Conservation (phyloP, 2,113 vertebrate genomes). For the Gobio gobio region DNA sequence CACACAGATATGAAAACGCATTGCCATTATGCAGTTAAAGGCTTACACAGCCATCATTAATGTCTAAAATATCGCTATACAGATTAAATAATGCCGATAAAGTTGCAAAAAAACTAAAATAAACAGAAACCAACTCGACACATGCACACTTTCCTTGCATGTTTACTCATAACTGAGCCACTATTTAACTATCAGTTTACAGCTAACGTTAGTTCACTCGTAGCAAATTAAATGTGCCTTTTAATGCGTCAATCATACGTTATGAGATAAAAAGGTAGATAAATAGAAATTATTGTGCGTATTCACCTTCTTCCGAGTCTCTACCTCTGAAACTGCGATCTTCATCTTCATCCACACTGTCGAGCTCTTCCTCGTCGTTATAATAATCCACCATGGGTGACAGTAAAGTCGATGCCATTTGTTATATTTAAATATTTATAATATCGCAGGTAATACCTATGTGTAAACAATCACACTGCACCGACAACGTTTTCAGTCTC, state of each 20-base stretch:
- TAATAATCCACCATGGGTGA: constrained; percentile 89
- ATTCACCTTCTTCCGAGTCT: constrained; percentile 90
- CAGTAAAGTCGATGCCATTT: constrained; percentile 87
- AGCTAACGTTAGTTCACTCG: not conserved
- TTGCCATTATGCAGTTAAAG: not conserved
- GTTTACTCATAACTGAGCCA: not conserved
- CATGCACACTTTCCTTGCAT: not conserved
- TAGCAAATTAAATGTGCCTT: not conserved
- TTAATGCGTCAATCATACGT: not conserved
- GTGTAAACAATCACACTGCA: constrained; percentile 22
- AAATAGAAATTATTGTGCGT: not conserved
- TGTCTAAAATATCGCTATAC: not conserved
- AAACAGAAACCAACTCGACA: not conserved
- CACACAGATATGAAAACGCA: not conserved
- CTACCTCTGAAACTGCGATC: constrained; percentile 91
- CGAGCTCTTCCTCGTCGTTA: constrained; percentile 92
- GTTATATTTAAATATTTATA: constrained; percentile 55
- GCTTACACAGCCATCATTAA: not conserved
- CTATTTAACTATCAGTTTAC: not conserved
- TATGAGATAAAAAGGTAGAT: not conserved
- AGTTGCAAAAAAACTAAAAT: not conserved
- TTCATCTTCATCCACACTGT: constrained; percentile 92
- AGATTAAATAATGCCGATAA: not conserved
- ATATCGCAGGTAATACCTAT: not conserved
- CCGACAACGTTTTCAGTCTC: constrained; percentile 7